Evolutionary conservation across 2,888 invertebrate genomes (phyloP), one percentile per base, ranked within the genome.

Genomic region (Ryuthela nishihirai): DNA sequence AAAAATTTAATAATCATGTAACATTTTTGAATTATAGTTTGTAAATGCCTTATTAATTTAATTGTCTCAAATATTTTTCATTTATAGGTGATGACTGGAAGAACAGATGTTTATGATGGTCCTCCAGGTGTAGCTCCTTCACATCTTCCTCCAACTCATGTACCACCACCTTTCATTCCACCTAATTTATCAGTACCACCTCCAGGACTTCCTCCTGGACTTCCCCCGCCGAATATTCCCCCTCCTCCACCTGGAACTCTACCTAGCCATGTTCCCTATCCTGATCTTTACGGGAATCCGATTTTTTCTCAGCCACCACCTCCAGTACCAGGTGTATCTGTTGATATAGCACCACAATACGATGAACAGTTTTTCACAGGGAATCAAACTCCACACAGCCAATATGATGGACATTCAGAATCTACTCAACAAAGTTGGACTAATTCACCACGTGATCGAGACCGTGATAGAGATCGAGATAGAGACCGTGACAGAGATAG

Each of bases 211-310:
- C 69, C 65, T 10, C 69, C 62, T 17, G 68, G 68, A 7, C 64
- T 69, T n/a, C 67, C 70, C 5, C 65, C 69, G 7, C 68, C 72
- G 71, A 58, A 70, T 68, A 48, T 74, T 71, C 36, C 70, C 32
- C 69, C 65, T 12, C 54, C 63, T 15, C 61, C 44, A 6, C 64
- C 67, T 3, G 65, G 62, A 1, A 56, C 61, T 9, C n/a, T 65
- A 12, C 55, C 63, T 3, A 54, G 49, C 12, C 64, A 50, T 32
- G 60, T 43, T 4, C 62, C 44, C 21, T 58, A 49, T 25, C 56
- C 54, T 5, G 58, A 55, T 23, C 25, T 40, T 12, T 65, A 55
- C 35, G 44, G 43, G 9, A 54, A 58, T 46, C 49, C 54, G 4
- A 53, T 58, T 7, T 53, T 46, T 18, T 36, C 58, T 4, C 49